phyloP scores from a whole-genome alignment of 2,888 invertebrate species.

The Ferrisia virgata region DNA sequence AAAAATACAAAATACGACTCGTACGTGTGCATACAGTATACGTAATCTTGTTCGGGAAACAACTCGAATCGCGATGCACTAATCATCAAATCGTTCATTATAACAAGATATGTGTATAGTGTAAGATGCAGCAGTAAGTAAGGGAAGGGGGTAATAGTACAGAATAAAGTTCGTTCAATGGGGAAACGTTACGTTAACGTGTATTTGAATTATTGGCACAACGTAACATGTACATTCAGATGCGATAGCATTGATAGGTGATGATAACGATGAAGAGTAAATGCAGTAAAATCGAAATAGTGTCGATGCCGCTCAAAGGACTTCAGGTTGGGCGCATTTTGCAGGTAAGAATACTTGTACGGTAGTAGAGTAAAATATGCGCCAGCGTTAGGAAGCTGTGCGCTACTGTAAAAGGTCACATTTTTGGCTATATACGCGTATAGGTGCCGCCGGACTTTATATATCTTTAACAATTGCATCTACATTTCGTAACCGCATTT shows the following conservation, averaged over 20 bases:
- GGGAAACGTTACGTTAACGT: neutral
- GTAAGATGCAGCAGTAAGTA: neutral
- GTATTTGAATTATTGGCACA: neutral
- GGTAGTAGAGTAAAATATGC: conserved; percentile 23
- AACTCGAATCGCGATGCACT: neutral
- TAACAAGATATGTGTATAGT: too few species aligned
- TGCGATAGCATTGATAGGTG: neutral
- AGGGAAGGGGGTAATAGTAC: neutral
- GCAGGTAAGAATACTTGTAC: conserved; percentile 30
- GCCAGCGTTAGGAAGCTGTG: neutral
- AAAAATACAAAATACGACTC: neutral
- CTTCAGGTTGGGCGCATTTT: neutral
- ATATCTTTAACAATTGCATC: conserved; percentile 22
- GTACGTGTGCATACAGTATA: neutral
- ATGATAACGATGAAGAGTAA: neutral
- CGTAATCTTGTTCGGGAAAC: neutral
- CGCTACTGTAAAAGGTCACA: conserved; percentile 35
- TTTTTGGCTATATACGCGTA: conserved; percentile 27
- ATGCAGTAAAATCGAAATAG: neutral
- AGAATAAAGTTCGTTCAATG: neutral
- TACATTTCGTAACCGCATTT: conserved; percentile 32
- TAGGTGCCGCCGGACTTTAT: conserved; percentile 31
- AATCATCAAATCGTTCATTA: neutral
- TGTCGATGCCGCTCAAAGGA: neutral
- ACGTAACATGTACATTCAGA: neutral